These are phyloP conservation scores for Perizoma affinitatum DNA, from an alignment of 2,888 invertebrate species.

Conservation along the genomic window DNA sequence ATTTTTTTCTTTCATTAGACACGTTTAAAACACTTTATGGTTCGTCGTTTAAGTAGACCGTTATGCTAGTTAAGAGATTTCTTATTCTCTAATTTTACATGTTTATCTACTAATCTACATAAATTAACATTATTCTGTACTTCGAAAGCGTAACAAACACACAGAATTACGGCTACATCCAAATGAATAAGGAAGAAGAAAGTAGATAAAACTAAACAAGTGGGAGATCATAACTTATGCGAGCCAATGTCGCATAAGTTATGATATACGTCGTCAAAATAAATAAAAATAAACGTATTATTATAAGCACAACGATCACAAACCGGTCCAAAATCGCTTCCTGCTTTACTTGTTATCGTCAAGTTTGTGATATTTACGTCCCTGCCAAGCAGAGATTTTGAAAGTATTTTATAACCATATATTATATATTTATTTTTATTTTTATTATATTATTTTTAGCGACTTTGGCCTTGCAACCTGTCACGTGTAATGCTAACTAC, in stretches of 20 bases:
- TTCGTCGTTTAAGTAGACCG: slow-evolving; percentile 17
- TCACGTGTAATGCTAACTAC: too few species aligned
- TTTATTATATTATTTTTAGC: too few species aligned
- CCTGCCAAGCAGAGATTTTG: neutral
- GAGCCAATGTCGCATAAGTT: too few species aligned
- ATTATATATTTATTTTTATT: too few species aligned
- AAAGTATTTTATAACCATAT: neutral
- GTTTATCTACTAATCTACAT: slow-evolving; percentile 22
- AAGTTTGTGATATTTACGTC: slow-evolving; percentile 11
- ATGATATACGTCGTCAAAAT: slow-evolving; percentile 13
- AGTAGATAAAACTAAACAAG: slow-evolving; percentile 25
- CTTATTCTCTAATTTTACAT: slow-evolving; percentile 16
- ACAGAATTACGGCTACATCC: slow-evolving; percentile 21
- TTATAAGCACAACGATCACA: slow-evolving; percentile 18
- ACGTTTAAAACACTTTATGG: slow-evolving; percentile 13
- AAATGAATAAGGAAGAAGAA: slow-evolving; percentile 33
- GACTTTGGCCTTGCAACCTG: too few species aligned
- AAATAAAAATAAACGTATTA: slow-evolving; percentile 25
- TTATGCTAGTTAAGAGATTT: slow-evolving; percentile 21
- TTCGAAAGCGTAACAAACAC: slow-evolving; percentile 28
- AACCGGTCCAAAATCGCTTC: slow-evolving; percentile 31
- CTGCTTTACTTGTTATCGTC: slow-evolving; percentile 26
- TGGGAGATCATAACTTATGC: slow-evolving; percentile 23
- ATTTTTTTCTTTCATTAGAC: too few species aligned
- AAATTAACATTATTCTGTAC: slow-evolving; percentile 17